phyloP scores from a whole-genome alignment of 2,888 invertebrate genomes.

The Cordilura impudica region DNA sequence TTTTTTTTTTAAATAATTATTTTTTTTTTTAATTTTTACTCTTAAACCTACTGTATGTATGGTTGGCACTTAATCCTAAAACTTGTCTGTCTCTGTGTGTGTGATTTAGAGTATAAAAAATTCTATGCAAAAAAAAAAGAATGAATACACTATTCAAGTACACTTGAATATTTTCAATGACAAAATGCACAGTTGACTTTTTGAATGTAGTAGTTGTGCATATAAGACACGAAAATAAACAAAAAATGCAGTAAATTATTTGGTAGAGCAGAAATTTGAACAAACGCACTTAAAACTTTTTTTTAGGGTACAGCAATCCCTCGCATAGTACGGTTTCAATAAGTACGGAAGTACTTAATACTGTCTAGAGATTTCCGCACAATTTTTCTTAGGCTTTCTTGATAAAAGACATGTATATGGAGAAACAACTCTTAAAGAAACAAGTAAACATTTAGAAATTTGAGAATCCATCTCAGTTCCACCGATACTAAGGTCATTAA shows the following conservation, averaged over 20 bases:
- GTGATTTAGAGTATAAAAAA: background rate
- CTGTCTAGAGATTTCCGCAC: too few species aligned
- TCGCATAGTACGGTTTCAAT: background rate
- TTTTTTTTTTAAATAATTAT: too few species aligned
- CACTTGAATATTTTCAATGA: constrained; percentile 64
- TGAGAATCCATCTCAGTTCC: too few species aligned
- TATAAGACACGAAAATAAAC: background rate
- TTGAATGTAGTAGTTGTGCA: constrained; percentile 38
- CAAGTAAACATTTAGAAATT: too few species aligned
- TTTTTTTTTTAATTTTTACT: too few species aligned
- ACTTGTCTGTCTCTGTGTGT: background rate
- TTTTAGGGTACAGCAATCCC: constrained; percentile 13
- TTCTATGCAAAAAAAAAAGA: constrained; percentile 1
- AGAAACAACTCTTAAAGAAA: too few species aligned
- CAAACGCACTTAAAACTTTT: constrained; percentile 59
- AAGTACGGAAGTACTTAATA: too few species aligned
- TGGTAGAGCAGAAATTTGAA: constrained; percentile 33
- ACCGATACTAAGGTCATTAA: too few species aligned
- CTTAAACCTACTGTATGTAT: too few species aligned
- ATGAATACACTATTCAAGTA: constrained; percentile 40
- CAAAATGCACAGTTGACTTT: constrained; percentile 62
- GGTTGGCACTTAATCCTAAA: background rate
- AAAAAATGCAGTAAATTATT: constrained; percentile 13
- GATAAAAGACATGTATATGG: too few species aligned
- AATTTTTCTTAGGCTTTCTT: too few species aligned